Evolutionary conservation across 2,888 invertebrate species (phyloP), one percentile per base, ranked within the genome.

Genomic region (Trichopria drosophilae): DNA sequence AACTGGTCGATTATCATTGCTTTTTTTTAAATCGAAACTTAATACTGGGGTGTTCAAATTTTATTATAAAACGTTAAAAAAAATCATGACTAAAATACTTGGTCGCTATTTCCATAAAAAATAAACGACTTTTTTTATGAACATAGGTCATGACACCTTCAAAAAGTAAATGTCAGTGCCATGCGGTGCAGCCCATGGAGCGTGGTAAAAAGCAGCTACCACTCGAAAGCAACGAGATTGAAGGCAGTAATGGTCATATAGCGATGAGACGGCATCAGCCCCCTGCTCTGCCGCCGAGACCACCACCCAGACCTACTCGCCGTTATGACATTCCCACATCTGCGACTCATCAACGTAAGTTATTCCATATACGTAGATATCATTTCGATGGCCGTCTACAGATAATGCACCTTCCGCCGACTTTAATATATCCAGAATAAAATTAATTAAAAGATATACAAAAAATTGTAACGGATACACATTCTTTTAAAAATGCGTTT

Each of bases 91-190:
- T n/a, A n/a, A n/a, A n/a, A n/a, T n/a, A n/a, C n/a, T n/a, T n/a
- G n/a, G n/a, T n/a, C n/a, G n/a, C n/a, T n/a, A n/a, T n/a, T n/a
- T n/a, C n/a, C n/a, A n/a, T n/a, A n/a, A n/a, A n/a, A n/a, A n/a
- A n/a, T n/a, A n/a, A n/a, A n/a, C n/a, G n/a, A n/a, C n/a, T n/a
- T n/a, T n/a, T n/a, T n/a, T n/a, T n/a, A n/a, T n/a, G n/a, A n/a
- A n/a, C n/a, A n/a, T n/a, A n/a, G n/a, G n/a, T n/a, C n/a, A n/a
- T n/a, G n/a, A n/a, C n/a, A n/a, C n/a, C n/a, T n/a, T n/a, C n/a
- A n/a, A n/a, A n/a, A n/a, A 67, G 55, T 44, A 72, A 75, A 48
- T 75, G 75, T 55, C 74, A 72, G 56, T 74, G 75, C 55, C 75
- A 75, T 58, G 64, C 65, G 43, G 66, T 70, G 40, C 71, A 72